phyloP scores from a whole-genome alignment of 2,113 vertebrate species.

The Anhinga anhinga region DNA sequence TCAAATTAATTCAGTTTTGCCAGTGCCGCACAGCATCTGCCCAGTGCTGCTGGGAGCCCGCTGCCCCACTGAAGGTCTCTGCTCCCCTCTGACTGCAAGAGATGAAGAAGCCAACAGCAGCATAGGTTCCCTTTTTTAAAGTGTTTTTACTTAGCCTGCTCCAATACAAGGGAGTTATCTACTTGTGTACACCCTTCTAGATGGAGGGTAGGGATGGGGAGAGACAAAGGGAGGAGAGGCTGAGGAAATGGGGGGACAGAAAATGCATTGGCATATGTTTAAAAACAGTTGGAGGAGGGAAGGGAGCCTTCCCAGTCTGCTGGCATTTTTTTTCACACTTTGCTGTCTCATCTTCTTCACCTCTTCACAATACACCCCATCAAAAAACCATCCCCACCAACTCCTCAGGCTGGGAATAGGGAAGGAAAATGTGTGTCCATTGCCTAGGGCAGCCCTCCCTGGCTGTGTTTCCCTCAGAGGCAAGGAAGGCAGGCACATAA shows the following conservation, averaged over 20 bases:
- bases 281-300: background rate
- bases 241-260: background rate
- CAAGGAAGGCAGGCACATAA: background rate
- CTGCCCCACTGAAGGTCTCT: background rate
- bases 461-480: background rate
- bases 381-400: background rate
- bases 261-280: background rate
- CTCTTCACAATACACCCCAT: background rate
- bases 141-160: no score
- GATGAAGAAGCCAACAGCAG: background rate
- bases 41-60: background rate
- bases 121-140: background rate
- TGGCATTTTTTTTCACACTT: background rate
- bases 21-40: background rate
- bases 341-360: background rate
- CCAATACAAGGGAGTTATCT: background rate
- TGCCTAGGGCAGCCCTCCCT: background rate
- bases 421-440: background rate
- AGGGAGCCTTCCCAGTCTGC: background rate
- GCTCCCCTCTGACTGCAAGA: accelerated
- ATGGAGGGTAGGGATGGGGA: background rate
- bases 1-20: background rate
- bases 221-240: background rate
- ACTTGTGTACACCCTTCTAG: background rate
- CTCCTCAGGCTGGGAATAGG: background rate